Evolutionary conservation across 1,140 invertebrate species (phyloP), one percentile per base, ranked within the genome.

Genomic region (Leptestheria dahalacensis): DNA sequence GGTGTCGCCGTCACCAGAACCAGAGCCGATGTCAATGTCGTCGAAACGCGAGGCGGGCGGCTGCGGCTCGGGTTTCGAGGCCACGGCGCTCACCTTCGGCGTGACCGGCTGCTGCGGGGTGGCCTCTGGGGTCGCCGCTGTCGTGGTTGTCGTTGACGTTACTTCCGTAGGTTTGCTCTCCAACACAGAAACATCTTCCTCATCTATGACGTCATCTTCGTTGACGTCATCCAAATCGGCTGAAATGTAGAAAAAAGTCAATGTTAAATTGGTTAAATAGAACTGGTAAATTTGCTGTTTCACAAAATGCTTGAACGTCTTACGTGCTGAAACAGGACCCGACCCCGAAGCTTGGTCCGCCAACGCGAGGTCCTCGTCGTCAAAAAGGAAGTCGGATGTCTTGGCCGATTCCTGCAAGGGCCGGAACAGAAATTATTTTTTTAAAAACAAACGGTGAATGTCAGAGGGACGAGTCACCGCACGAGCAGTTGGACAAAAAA

Each of bases 321-420:
- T 29, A 55, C 53, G 26, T 18, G 53, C 26, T 33, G 26, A 21
- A 15, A 55, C 3, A 18, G 53, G 53, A 15, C 53, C 53, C 21
- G 33, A 60, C 46, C 58, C 58, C 20, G 58, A 60, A 29, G 28
- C 48, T 24, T 60, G 48, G 21, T 60, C 48, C 4, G 49, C 58
- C 49, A 51, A 29, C 12, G 26, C 23, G 24, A 52, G 29, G 2
- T 60, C 58, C 26, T 55, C 53, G 25, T 55, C 53, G 26, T 55
- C 53, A 18, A 55, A 29, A 28, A 29, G 33, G 26, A 55, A 18
- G 25, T 55, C 53, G 9, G 33, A 33, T n/a, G 53, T 9, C 33
- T 55, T 55, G 33, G 6, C 15, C 33, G 33, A 9, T 41, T 41
- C 33, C 33, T 41, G 15, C n/a, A n/a, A n/a, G n/a, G n/a, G n/a